Conservation (phyloP, 2,888 invertebrate species). For the Scaptomyza cyrtandrae region DNA sequence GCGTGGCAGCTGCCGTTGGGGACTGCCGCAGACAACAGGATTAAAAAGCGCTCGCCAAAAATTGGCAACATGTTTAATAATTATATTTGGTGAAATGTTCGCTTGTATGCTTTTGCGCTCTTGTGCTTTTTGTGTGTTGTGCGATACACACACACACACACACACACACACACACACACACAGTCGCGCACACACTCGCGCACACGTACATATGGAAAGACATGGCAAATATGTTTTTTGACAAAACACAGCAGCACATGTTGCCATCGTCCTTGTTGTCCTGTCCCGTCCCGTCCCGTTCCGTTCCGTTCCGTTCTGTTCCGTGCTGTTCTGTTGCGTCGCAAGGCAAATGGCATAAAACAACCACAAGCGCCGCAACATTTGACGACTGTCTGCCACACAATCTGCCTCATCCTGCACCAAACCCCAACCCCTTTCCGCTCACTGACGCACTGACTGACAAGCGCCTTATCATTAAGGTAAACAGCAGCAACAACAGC, state of each 20-base stretch:
- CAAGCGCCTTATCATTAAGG: conserved; percentile 82
- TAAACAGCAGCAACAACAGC: conserved; percentile 63
- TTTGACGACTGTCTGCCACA: conserved; percentile 70
- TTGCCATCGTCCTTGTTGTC: conserved; percentile 51
- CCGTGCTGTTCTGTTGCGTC: conserved; percentile 11
- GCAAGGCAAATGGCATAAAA: conserved; percentile 71
- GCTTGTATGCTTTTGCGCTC: conserved; percentile 61
- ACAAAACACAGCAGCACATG: conserved; percentile 75
- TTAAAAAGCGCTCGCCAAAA: conserved; percentile 78
- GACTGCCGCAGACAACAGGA: conserved; percentile 72
- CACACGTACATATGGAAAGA: conserved; percentile 37
- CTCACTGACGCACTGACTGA: conserved; percentile 66
- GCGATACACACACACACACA: conserved; percentile 32
- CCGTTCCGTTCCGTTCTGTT: conserved; percentile 8
- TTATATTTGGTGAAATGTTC: conserved; percentile 79
- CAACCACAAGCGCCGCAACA: conserved; percentile 76
- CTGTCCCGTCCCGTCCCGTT: conserved; percentile 12
- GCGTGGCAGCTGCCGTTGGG: conserved; percentile 48
- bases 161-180: conserved; percentile 20
- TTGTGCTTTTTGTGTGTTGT: conserved; percentile 62
- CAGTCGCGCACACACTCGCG: no score
- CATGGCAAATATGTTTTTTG: conserved; percentile 78
- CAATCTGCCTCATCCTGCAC: conserved; percentile 6
- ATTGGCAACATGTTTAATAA: conserved; percentile 79
- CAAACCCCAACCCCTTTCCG: background rate